phyloP scores from a whole-genome alignment of 2,113 vertebrate genomes.

The Heteronetta atricapilla region DNA sequence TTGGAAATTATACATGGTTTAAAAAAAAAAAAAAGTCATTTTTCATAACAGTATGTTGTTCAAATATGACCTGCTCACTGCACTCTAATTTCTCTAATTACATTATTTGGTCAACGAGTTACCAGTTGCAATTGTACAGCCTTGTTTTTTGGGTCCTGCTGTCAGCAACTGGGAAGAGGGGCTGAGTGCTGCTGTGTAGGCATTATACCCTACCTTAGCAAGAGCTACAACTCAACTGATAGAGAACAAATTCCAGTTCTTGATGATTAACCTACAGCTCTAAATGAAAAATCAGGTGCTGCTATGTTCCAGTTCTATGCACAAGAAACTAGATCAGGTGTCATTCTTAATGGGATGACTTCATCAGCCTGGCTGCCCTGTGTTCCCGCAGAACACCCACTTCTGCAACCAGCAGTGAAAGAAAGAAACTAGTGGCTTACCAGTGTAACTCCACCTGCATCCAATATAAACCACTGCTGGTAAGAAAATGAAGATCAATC shows the following conservation, averaged over 20 bases:
- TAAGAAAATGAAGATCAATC: not conserved
- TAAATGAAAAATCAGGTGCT: not conserved
- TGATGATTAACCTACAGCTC: not conserved
- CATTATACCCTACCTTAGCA: not conserved
- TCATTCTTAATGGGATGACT: not conserved
- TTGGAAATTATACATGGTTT: not conserved
- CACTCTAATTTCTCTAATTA: not conserved
- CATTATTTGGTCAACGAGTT: not conserved
- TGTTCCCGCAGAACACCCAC: accelerated
- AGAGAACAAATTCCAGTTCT: not conserved
- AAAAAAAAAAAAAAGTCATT: too few species aligned
- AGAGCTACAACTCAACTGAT: not conserved
- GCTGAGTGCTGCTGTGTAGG: not conserved
- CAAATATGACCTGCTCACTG: not conserved
- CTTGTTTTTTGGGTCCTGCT: not conserved
- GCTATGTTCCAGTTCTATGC: not conserved
- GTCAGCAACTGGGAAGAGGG: not conserved
- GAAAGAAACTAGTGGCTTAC: not conserved
- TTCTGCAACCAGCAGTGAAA: not conserved
- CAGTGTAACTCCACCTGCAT: not conserved
- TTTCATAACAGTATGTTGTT: not conserved
- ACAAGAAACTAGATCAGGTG: not conserved
- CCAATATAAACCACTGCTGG: not conserved
- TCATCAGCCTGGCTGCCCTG: not conserved
- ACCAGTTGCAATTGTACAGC: not conserved